Percentiles rank a stretch among this genome's conserved stretches.
These are phyloP conservation scores for Drosophila tsacasi DNA, from an alignment of 1,140 invertebrate genomes.

Conservation along the genomic window DNA sequence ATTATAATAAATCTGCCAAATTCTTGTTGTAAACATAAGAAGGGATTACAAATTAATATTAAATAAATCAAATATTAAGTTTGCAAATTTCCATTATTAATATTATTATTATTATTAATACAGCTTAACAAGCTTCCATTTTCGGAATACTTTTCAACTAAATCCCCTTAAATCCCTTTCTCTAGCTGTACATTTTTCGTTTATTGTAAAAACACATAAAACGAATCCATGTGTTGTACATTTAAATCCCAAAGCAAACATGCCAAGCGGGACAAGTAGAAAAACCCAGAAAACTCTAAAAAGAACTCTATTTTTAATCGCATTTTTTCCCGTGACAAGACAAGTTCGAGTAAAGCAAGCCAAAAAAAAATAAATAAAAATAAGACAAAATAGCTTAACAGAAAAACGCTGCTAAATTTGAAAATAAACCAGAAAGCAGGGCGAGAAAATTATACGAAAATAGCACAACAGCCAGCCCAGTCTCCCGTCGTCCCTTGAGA, in stretches of 20 bases:
- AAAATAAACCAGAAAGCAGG: conserved; percentile 72
- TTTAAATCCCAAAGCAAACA: conserved; percentile 15
- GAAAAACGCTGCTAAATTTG: conserved; percentile 63
- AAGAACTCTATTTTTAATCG: conserved; percentile 74
- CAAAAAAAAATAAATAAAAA: conserved; percentile 14
- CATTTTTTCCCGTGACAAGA: conserved; percentile 66
- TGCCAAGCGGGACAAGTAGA: conserved; percentile 23
- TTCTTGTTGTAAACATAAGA: conserved; percentile 23
- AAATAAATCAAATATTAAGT: conserved; percentile 3
- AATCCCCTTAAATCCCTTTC: not conserved
- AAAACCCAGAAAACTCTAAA: conserved; percentile 43
- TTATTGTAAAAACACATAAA: conserved; percentile 24
- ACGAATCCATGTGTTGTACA: conserved; percentile 18
- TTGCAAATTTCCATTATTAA: not conserved
- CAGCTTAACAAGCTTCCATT: not conserved
- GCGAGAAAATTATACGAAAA: conserved; percentile 61
- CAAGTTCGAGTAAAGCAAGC: conserved; percentile 62
- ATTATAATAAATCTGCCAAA: conserved; percentile 6
- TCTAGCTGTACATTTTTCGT: not conserved
- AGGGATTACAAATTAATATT: conserved; percentile 8
- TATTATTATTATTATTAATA: not conserved
- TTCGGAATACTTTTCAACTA: not conserved
- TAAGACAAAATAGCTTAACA: conserved; percentile 19
- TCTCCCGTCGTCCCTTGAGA: conserved; percentile 48
- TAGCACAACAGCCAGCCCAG: conserved; percentile 51